phyloP scores from a whole-genome alignment of 2,888 invertebrate species.

The Temnothorax rugatulus region DNA sequence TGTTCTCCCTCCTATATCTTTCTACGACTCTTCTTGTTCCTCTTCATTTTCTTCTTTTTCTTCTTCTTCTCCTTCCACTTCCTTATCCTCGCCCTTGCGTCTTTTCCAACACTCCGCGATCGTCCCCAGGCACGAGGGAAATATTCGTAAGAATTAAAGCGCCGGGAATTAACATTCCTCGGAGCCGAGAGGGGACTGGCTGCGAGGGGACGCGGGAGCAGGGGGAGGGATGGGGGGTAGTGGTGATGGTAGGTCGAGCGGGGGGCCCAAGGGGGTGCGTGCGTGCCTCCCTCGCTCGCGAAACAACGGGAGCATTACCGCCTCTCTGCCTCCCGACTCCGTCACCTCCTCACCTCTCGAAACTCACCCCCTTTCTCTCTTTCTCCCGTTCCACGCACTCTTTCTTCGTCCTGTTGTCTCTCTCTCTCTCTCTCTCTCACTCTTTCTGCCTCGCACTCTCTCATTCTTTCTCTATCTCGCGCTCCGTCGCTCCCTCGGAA shows the following conservation, averaged over 20 bases:
- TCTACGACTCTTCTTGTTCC: conserved; percentile 49
- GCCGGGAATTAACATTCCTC: conserved; percentile 86
- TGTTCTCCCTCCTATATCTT: conserved; percentile 55
- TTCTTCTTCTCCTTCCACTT: conserved; percentile 58
- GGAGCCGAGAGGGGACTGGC: conserved; percentile 75
- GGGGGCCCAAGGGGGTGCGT: conserved; percentile 78
- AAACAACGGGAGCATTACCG: conserved; percentile 85
- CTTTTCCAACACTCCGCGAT: conserved; percentile 70
- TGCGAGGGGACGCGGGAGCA: conserved; percentile 59
- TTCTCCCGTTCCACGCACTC: conserved; percentile 70
- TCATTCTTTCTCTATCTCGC: conserved; percentile 56
- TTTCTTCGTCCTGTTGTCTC: conserved; percentile 64
- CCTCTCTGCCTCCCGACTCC: conserved; percentile 75
- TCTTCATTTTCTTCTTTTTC: conserved; percentile 63
- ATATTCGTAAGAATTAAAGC: conserved; percentile 86
- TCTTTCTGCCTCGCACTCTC: conserved; percentile 24
- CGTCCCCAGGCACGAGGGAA: conserved; percentile 82
- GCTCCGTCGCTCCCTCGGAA: conserved; percentile 39
- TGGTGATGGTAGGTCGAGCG: conserved; percentile 67
- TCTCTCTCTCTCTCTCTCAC: conserved; percentile 39
- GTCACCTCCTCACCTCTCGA: conserved; percentile 76
- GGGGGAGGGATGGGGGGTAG: conserved; percentile 43
- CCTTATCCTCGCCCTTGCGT: conserved; percentile 78
- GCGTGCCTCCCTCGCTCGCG: conserved; percentile 83
- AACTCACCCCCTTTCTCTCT: conserved; percentile 71